Percentiles rank a stretch among this genome's conserved stretches.
Conservation (phyloP, 2,888 invertebrate genomes). For the Drosophila pseudotakahashii region DNA sequence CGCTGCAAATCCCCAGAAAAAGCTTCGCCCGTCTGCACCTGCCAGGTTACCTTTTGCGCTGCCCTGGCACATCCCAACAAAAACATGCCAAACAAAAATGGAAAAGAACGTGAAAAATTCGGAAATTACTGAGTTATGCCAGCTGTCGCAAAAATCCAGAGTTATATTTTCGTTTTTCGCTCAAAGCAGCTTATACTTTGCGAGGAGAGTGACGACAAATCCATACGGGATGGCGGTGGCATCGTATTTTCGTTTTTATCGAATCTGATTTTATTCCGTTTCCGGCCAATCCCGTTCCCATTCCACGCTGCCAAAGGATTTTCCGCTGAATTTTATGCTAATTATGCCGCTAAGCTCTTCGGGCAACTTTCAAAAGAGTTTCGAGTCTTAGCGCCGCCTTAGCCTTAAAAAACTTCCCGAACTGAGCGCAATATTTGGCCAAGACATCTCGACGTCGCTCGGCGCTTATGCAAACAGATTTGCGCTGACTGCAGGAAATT, state of each 20-base stretch:
- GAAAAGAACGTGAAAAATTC: slow-evolving; percentile 55
- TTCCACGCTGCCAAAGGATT: slow-evolving; percentile 47
- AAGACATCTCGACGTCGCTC: slow-evolving; percentile 39
- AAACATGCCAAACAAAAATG: slow-evolving; percentile 32
- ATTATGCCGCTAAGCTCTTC: slow-evolving; percentile 68
- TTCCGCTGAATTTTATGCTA: slow-evolving; percentile 68
- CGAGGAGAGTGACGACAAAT: slow-evolving; percentile 11
- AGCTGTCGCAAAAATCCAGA: slow-evolving; percentile 61
- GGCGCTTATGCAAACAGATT: slow-evolving; percentile 52
- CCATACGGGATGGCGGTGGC: slow-evolving; percentile 9
- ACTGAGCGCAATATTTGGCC: slow-evolving; percentile 37
- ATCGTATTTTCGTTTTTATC: slow-evolving; percentile 32
- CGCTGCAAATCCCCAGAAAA: slow-evolving; percentile 70
- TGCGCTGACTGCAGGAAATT: slow-evolving; percentile 54
- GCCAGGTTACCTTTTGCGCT: slow-evolving; percentile 40
- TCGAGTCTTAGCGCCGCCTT: slow-evolving; percentile 45
- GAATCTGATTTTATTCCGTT: slow-evolving; percentile 33
- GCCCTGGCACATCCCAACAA: slow-evolving; percentile 5
- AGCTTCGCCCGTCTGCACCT: slow-evolving; percentile 72
- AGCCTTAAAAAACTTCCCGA: slow-evolving; percentile 20
- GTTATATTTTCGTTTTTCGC: slow-evolving; percentile 21
- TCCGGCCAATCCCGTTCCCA: slow-evolving; percentile 13
- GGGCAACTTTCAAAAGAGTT: slow-evolving; percentile 63
- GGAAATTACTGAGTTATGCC: slow-evolving; percentile 77
- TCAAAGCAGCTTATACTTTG: slow-evolving; percentile 36